A percentile compares a stretch with the other conserved stretches of the same genome.
Evolutionary conservation across 2,113 vertebrate species (phyloP).

Genomic region (Nothoprocta pentlandii): DNA sequence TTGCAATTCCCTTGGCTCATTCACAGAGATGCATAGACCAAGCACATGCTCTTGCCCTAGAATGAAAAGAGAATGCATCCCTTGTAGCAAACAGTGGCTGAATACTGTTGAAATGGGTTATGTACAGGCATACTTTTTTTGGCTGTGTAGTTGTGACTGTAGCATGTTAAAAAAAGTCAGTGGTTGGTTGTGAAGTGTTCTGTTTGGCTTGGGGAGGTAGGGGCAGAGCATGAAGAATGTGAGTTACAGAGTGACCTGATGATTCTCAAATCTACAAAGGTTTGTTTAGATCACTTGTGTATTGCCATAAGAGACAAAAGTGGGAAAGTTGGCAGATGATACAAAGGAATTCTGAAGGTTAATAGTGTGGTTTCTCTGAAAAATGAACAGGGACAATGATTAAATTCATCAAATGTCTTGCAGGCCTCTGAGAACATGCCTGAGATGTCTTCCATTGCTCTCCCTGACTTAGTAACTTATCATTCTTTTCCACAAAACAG

Average conservation of each 20-base stretch:
- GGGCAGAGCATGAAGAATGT: neutral
- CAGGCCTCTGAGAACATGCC: neutral
- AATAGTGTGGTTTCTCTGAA: neutral
- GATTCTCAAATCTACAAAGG: neutral
- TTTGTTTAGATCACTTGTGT: too few species aligned
- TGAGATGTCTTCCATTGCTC: neutral
- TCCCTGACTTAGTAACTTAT: neutral
- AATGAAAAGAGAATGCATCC: neutral
- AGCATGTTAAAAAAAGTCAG: neutral
- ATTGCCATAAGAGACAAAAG: neutral
- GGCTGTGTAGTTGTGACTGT: neutral
- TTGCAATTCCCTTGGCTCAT: fast-evolving
- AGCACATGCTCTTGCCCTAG: neutral
- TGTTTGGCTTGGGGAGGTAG: neutral
- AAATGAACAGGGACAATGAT: neutral
- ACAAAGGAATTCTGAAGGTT: neutral
- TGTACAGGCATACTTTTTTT: neutral
- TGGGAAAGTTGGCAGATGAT: too few species aligned
- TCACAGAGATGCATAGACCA: fast-evolving
- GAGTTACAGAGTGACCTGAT: neutral
- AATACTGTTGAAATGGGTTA: neutral
- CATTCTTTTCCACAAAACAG: neutral
- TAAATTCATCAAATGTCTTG: neutral
- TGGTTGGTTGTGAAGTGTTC: neutral
- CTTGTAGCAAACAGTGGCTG: neutral